Base-by-base conservation (phyloP, 2,888 invertebrate species). In the Parasteatoda lunata region DNA sequence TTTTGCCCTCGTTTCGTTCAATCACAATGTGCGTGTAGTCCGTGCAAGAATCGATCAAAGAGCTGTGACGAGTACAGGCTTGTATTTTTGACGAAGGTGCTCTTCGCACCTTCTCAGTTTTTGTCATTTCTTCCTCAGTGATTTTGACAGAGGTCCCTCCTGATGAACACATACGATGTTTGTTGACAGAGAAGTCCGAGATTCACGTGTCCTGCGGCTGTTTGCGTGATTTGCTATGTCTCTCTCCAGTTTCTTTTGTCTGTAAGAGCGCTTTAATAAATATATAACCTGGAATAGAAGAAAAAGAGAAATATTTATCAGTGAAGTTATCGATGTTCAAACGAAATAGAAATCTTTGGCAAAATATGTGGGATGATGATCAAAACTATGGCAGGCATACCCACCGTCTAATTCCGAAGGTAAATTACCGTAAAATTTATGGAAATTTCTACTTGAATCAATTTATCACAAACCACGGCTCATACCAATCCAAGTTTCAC, bases 111-210 rank as follows among this genome's bases (percentile, higher is more conserved):
- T 76, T 80, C 85, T 49, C 11, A 70, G 75, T 45, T 72, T 30
- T 48, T 65, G 80, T 86, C 85, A 86, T 30, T 80, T 77, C 54
- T 77, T 86, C 15, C 47, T 54, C 47, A 69, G 8, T 71, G 49
- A 59, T 66, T 59, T 30, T 68, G 49, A 8, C 59, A 76, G 5
- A 54, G 48, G 47, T 68, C 30, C 51, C 7, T 86, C 85, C 30
- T 76, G 71, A 4, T 64, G 52, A 15, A 86, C 59, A 5, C 76
- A 66, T 48, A 80, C 85, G 49, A 72, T 30, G 59, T 86, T 76
- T 13, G 85, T 86, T 0, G 85, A 86, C 1, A 86, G 77, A 3
- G 85, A 86, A 47, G 85, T 80, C 47, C 85, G 76, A 68, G 84
- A 84, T 70, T 84, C 78, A 30, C 78, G 72, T 47, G 77, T 54